phyloP scores from a whole-genome alignment of 2,113 vertebrate genomes.

The Calypte anna region DNA sequence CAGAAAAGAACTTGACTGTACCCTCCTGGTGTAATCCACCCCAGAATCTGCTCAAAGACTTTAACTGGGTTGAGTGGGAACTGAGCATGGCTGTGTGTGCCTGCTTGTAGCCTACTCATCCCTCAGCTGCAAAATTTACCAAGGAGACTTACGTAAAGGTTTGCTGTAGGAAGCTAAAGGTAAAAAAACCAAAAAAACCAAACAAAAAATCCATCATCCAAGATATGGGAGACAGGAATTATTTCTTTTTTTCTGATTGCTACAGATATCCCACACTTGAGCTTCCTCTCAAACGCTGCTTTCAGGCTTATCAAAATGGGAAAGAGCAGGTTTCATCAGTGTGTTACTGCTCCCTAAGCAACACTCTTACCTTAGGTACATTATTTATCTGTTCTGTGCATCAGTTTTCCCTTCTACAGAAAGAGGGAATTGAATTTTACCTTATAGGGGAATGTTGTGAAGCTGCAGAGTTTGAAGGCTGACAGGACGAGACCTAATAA shows the following conservation, averaged over 20 bases:
- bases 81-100: neutral
- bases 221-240: neutral
- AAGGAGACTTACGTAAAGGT: neutral
- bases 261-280: neutral
- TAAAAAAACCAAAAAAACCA: no score
- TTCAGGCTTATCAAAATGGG: constrained; percentile 3
- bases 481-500: constrained; percentile 22
- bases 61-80: neutral
- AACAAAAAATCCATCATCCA: neutral
- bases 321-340: neutral
- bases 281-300: neutral
- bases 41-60: neutral
- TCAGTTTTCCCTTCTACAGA: constrained; percentile 25
- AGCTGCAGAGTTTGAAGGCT: neutral
- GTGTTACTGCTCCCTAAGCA: neutral
- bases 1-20: neutral
- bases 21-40: neutral
- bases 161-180: neutral
- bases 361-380: constrained; percentile 20
- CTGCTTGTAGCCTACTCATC: neutral
- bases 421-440: constrained; percentile 39
- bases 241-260: neutral
- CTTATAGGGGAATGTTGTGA: constrained; percentile 24
- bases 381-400: constrained; percentile 28
- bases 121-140: neutral